Percentiles rank a stretch among this genome's conserved stretches.
Conservation (phyloP, 2,888 invertebrate species). For the Cataglyphis rosenhaueri region DNA sequence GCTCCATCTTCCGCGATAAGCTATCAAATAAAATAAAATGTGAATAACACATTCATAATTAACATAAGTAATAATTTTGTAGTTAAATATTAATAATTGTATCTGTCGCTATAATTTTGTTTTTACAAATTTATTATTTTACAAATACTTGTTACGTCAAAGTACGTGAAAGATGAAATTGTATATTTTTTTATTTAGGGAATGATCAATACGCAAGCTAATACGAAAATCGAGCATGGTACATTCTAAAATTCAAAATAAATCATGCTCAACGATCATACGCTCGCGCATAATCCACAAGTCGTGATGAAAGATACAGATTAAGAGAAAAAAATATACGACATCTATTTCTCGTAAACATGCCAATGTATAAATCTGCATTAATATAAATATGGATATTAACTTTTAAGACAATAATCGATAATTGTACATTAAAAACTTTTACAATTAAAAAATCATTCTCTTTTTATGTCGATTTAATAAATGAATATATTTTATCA, state of each 20-base stretch:
- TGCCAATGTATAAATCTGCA: neutral
- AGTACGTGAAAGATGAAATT: neutral
- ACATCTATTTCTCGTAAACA: neutral
- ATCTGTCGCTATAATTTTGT: neutral
- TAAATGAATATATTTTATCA: constrained; percentile 1
- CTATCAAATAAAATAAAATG: neutral
- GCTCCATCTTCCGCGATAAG: neutral
- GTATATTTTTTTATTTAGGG: neutral
- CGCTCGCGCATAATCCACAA: neutral
- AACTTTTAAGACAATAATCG: neutral
- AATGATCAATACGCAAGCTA: neutral
- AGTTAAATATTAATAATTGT: neutral
- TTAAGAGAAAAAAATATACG: neutral
- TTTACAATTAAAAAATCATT: neutral
- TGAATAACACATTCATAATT: neutral
- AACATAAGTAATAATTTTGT: neutral
- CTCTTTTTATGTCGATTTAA: neutral
- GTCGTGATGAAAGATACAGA: neutral
- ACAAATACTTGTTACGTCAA: neutral
- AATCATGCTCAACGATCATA: constrained; percentile 10
- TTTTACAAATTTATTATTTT: neutral
- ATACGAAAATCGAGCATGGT: neutral
- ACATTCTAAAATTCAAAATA: neutral
- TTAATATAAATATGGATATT: neutral
- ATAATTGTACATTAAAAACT: neutral